phyloP scores from a whole-genome alignment of 2,888 invertebrate genomes.

The Ypsolopha scabrella region DNA sequence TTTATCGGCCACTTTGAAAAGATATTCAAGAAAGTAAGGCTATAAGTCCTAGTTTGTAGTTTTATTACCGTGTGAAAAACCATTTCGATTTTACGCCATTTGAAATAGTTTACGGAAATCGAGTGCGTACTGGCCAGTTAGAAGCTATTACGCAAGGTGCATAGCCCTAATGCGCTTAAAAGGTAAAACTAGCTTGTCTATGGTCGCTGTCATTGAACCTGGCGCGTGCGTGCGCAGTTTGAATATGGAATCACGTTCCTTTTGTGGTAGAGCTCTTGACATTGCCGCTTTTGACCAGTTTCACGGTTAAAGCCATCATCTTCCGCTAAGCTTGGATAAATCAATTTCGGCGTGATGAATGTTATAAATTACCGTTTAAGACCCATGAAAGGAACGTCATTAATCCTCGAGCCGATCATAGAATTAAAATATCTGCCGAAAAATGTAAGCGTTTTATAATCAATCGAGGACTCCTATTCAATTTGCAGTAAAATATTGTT shows the following conservation, averaged over 20 bases:
- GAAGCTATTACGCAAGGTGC: slow-evolving; percentile 34
- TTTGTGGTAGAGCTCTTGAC: slow-evolving; percentile 55
- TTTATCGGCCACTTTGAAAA: neutral
- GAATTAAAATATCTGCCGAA: neutral
- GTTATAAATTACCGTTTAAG: neutral
- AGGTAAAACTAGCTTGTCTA: slow-evolving; percentile 42
- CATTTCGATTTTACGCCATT: neutral
- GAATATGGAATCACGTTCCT: slow-evolving; percentile 52
- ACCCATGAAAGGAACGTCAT: neutral
- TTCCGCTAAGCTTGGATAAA: slow-evolving; percentile 11
- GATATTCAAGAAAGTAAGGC: neutral
- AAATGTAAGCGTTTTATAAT: neutral
- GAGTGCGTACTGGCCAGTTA: neutral
- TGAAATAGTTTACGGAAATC: neutral
- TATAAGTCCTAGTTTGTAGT: neutral
- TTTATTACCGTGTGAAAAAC: neutral
- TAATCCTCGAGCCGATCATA: neutral
- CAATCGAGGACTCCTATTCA: neutral
- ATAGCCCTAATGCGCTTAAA: slow-evolving; percentile 45
- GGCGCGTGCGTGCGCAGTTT: slow-evolving; percentile 32
- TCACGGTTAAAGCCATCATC: slow-evolving; percentile 27
- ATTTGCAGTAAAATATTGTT: neutral
- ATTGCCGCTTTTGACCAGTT: slow-evolving; percentile 38
- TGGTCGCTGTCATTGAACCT: slow-evolving; percentile 56
- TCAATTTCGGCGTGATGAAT: slow-evolving; percentile 1